Percentiles rank a stretch among this genome's conserved stretches.
phyloP scores from a whole-genome alignment of 2,113 vertebrate species.

The Prietella phreatophila region DNA sequence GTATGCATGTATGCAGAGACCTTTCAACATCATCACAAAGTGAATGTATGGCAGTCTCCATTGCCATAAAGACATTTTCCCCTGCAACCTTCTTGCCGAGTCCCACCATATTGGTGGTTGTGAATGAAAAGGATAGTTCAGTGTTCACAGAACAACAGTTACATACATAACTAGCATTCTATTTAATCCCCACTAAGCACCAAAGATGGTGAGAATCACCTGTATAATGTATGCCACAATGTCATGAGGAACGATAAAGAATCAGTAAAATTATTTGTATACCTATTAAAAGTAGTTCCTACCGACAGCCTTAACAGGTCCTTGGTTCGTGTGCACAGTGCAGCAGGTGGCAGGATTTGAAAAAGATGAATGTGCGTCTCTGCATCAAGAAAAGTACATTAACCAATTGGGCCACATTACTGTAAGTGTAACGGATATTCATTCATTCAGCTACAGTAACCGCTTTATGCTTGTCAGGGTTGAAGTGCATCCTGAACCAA shows the following conservation, averaged over 20 bases:
- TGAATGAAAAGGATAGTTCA: neutral
- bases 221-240: neutral
- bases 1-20: neutral
- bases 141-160: neutral
- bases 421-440: neutral
- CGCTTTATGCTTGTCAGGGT: neutral
- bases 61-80: neutral
- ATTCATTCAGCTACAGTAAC: neutral
- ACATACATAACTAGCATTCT: neutral
- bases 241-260: neutral
- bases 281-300: neutral
- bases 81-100: neutral
- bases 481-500: neutral
- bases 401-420: neutral
- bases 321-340: neutral
- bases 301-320: neutral
- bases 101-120: neutral
- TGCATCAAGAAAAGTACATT: neutral
- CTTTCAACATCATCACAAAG: neutral
- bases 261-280: neutral
- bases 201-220: neutral
- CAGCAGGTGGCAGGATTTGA: neutral
- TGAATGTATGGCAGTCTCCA: neutral
- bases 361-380: neutral
- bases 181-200: neutral